Evolutionary conservation across 1,140 invertebrate species (phyloP).

Genomic region (Penaeus japonicus): DNA sequence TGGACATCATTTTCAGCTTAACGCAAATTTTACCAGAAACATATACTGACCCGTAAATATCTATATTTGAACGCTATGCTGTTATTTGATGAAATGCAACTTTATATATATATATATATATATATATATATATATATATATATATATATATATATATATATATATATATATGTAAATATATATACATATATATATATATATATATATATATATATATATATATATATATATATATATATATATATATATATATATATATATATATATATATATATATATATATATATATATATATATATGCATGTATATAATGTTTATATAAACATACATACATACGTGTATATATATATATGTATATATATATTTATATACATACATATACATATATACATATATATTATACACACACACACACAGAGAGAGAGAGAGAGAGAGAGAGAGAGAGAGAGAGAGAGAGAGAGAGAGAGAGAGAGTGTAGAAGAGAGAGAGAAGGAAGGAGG

Average conservation of each 20-base stretch:
- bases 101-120: conserved; percentile 29
- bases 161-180: conserved; percentile 7
- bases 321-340: neutral
- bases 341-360: neutral
- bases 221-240: conserved; percentile 19
- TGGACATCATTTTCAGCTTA: no score
- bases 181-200: neutral
- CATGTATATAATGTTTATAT: neutral
- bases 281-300: conserved; percentile 43
- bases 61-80: neutral
- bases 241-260: conserved; percentile 36
- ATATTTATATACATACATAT: neutral
- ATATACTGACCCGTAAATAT: neutral
- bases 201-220: conserved; percentile 28
- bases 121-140: conserved; percentile 33
- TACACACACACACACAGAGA: no score
- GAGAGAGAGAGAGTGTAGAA: no score
- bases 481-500: no score
- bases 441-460: no score
- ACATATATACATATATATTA: neutral
- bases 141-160: conserved; percentile 36
- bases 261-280: conserved; percentile 36
- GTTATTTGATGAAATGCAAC: neutral
- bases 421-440: no score
- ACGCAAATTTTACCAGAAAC: no score